These are phyloP conservation scores for Meteorus cinctellus DNA, from an alignment of 2,888 invertebrate species.

Conservation along the genomic window DNA sequence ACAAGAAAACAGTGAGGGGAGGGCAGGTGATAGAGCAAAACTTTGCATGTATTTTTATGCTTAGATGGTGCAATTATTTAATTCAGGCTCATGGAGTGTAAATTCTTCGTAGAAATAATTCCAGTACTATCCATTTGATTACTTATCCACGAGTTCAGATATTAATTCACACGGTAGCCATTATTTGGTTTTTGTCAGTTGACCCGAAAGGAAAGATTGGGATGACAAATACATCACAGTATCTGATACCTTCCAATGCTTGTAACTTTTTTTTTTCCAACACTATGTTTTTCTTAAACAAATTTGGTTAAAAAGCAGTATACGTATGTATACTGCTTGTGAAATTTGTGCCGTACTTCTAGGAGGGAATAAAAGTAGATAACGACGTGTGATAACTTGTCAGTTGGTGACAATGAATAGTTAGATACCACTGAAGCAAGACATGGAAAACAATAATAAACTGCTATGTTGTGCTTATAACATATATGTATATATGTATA, in stretches of 20 bases:
- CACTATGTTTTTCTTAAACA: neutral
- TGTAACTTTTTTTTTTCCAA: neutral
- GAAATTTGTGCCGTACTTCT: neutral
- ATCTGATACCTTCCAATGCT: neutral
- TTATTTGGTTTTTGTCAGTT: no score
- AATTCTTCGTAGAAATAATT: neutral
- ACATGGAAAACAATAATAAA: conserved; percentile 19
- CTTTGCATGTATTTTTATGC: conserved; percentile 1
- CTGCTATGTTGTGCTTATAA: neutral
- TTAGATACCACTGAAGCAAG: conserved; percentile 14
- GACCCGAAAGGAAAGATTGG: no score
- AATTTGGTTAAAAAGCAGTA: neutral
- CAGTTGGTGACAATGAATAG: neutral
- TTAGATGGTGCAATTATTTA: conserved; percentile 12
- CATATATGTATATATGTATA: conserved; percentile 23
- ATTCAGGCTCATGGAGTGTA: conserved; percentile 4
- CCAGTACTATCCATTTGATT: no score
- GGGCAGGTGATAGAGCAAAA: neutral
- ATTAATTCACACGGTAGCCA: no score
- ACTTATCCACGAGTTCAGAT: no score
- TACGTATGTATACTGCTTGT: neutral
- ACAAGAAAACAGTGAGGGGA: neutral
- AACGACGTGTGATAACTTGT: neutral
- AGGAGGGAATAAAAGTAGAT: neutral
- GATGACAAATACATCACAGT: neutral